Evolutionary conservation across 2,888 invertebrate species (phyloP).

Genomic region (Arge pagana): DNA sequence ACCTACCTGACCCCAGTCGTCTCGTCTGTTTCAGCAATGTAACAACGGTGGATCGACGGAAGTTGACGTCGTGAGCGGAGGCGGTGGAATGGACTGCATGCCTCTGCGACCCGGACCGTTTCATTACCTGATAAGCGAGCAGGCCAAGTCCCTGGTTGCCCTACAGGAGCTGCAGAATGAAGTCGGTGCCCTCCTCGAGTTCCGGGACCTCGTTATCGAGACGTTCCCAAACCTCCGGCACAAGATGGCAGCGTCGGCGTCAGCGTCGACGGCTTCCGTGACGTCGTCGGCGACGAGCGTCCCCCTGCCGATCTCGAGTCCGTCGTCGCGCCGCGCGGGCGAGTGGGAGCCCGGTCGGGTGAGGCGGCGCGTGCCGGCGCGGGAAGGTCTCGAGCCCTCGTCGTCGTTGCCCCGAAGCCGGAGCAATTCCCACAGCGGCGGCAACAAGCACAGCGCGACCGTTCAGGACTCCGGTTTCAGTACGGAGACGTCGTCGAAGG

Average conservation of each 20-base stretch:
- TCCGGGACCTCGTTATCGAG: conserved; percentile 93
- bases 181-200: conserved; percentile 88
- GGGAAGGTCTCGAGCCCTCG: conserved; percentile 49
- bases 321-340: conserved; percentile 56
- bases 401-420: conserved; percentile 65
- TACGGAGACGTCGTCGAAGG: conserved; percentile 84
- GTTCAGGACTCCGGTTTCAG: conserved; percentile 88
- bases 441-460: conserved; percentile 67
- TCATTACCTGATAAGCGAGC: conserved; percentile 84
- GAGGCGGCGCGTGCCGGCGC: conserved; percentile 64
- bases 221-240: conserved; percentile 89
- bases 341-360: conserved; percentile 86
- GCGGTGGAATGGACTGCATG: conserved; percentile 79
- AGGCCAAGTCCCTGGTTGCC: conserved; percentile 84
- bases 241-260: conserved; percentile 76
- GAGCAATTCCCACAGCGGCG: conserved; percentile 68
- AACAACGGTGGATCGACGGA: conserved; percentile 50
- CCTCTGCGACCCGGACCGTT: conserved; percentile 77
- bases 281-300: conserved; percentile 62
- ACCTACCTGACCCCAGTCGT: not conserved
- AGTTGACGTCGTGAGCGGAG: conserved; percentile 32
- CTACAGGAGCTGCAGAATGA: conserved; percentile 93
- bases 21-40: conserved; percentile 43
- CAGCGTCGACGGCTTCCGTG: conserved; percentile 57
- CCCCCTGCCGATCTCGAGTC: conserved; percentile 49